Conservation (phyloP, 2,113 vertebrate genomes). For the Ctenodactylus gundi region DNA sequence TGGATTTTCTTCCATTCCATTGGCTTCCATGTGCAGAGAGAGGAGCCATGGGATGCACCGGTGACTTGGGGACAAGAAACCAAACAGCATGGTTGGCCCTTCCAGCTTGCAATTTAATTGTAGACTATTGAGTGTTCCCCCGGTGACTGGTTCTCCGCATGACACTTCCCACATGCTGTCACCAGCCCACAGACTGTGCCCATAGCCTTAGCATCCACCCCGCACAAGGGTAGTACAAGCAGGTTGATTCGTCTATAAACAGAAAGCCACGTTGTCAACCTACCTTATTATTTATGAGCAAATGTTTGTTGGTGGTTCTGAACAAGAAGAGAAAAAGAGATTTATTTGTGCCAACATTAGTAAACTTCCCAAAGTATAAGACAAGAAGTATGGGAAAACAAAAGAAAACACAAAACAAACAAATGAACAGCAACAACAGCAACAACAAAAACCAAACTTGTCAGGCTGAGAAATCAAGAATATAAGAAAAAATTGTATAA, state of each 20-base stretch:
- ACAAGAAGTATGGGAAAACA: too few relatives aligned
- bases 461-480: not conserved
- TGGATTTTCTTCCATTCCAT: not conserved
- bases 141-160: not conserved
- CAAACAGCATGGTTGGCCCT: not conserved
- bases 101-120: not conserved
- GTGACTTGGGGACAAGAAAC: not conserved
- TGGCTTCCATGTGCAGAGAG: not conserved
- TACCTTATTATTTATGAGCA: not conserved
- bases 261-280: not conserved
- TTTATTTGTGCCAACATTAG: not conserved
- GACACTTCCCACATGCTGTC: not conserved
- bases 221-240: not conserved
- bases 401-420: too few relatives aligned
- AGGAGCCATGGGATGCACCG: not conserved
- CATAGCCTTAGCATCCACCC: too few relatives aligned
- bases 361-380: not conserved
- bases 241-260: not conserved
- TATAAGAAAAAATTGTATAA: not conserved
- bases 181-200: fast-evolving
- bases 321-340: not conserved
- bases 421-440: too few relatives aligned
- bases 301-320: not conserved
- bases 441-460: too few relatives aligned
- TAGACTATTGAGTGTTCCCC: not conserved